These are phyloP conservation scores for Bubo blakistoni DNA, from an alignment of 2,113 vertebrate species.

Conservation along the genomic window DNA sequence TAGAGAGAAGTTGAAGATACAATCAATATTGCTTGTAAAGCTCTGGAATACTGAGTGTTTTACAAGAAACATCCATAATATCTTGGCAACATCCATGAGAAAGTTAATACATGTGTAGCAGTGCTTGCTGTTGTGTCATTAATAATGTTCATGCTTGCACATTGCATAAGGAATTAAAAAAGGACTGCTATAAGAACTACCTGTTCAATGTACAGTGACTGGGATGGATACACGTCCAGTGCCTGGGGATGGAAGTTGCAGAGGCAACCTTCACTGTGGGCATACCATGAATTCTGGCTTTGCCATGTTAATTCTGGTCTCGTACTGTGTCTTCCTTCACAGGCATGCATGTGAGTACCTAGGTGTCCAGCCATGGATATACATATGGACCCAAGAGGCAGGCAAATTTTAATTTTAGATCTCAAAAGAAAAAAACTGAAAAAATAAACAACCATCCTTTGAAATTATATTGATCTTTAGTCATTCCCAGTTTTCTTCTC, in stretches of 20 bases:
- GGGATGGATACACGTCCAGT: rapidly evolving
- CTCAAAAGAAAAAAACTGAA: not conserved
- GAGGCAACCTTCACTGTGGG: not conserved
- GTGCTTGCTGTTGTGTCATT: not conserved
- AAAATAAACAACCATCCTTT: not conserved
- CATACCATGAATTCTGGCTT: not conserved
- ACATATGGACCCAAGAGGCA: not conserved
- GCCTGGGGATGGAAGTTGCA: not conserved
- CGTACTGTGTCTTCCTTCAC: not conserved
- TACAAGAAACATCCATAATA: not conserved
- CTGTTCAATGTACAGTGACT: not conserved
- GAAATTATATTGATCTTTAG: not conserved
- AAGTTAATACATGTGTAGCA: not conserved
- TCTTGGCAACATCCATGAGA: not conserved
- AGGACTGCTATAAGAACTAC: not conserved
- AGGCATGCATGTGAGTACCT: not conserved
- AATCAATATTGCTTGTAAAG: not conserved
- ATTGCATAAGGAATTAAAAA: not conserved
- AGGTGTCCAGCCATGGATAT: not conserved
- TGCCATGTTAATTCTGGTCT: not conserved
- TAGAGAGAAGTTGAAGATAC: not conserved
- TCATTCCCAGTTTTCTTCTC: not conserved
- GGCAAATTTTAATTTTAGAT: not conserved
- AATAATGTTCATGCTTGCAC: not conserved
- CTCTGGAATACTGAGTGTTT: not conserved